Base-by-base conservation (phyloP, 2,888 invertebrate genomes). In the Ophion slaviceki region DNA sequence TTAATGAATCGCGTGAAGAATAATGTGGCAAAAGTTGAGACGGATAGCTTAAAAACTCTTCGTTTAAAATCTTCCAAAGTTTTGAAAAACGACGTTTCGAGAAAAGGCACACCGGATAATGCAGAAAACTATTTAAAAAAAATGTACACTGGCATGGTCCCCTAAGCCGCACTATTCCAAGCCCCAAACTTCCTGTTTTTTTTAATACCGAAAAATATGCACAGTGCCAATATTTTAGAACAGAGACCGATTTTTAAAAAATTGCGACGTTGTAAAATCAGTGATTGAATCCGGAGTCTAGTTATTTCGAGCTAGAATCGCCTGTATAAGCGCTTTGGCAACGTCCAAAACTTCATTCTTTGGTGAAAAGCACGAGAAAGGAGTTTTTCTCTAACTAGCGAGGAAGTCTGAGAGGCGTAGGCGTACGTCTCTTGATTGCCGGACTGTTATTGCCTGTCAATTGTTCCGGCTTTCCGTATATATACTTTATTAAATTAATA, bases 401-500 rank as follows among this genome's bases (percentile, higher is more conserved):
- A 90, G 90, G 87, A 87, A 11, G 59, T 67, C 45, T n/a, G 14
- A 40, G 14, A 20, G 74, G 24, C 57, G 45, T 40, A 66, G 57
- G 32, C 89, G 90, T 85, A 89, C 89, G 88, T 89, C 89, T 90
- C 89, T 91, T 92, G 92, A 93, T 93, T 92, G 92, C 91, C 90
- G 87, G 85, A 80, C 91, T 90, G 92, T 93, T 93, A 93, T 93
- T 92, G 93, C 92, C 93, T 92, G 93, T 93, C 93, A 92, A 93
- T 93, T 92, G 93, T 91, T 92, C 92, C 82, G 89, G 89, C 90
- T 89, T 74, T 70, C 84, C 89, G 47, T 80, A 87, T 59, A 80
- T 67, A 45, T 14, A 59, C 90, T 92, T 93, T 94, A 94, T 93
- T 94, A 93, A 92, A 93, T 93, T 94, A 93, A 93, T 94, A 93